Evolutionary conservation across 1,140 invertebrate species (phyloP), one percentile per base, ranked within the genome.

Genomic region (Chironomus tepperi): DNA sequence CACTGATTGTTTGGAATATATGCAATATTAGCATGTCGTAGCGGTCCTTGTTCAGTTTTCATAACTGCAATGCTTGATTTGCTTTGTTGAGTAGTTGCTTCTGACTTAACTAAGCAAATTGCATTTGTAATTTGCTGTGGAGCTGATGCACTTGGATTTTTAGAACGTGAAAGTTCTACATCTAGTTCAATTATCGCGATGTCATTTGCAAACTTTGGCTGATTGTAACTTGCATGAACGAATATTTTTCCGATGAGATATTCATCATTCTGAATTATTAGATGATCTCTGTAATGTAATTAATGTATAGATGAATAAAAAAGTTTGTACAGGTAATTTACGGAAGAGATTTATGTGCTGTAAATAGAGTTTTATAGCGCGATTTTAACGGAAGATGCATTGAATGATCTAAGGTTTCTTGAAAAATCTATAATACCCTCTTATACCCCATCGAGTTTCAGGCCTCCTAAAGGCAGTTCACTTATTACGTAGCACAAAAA

Each of bases 181-280:
- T 57, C 65, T 9, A 70, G 65, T 18, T 70, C 65, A 70, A 70
- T 70, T 18, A 70, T 70, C 3, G 65, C 65, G 10, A 70, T 70
- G 65, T 70, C 65, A 21, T 70, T 70, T 18, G 65, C 65, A 70
- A 70, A 70, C 19, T 70, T 70, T 18, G 65, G 65, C 9, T 12
- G 16, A 70, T 70, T 70, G 18, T 70, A 70, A 16, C 18, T 19
- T 0, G 18, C n/a, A 70, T 70, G 65, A 70, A 70, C 5, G 16
- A 70, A 70, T 8, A 70, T 19, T 19, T 70, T 70, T 34, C 24
- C 65, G 18, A 70, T 19, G 65, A 9, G 8, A 70, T 70, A 70
- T 21, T 70, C 65, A 3, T 70, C 19, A 9, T 16, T 21, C 7
- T 21, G 5, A 70, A 70, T 10, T n/a, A 12, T n/a, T n/a, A 57